Evolutionary conservation across 2,888 invertebrate genomes (phyloP), one percentile per base, ranked within the genome.

Genomic region (Apamea monoglypha): DNA sequence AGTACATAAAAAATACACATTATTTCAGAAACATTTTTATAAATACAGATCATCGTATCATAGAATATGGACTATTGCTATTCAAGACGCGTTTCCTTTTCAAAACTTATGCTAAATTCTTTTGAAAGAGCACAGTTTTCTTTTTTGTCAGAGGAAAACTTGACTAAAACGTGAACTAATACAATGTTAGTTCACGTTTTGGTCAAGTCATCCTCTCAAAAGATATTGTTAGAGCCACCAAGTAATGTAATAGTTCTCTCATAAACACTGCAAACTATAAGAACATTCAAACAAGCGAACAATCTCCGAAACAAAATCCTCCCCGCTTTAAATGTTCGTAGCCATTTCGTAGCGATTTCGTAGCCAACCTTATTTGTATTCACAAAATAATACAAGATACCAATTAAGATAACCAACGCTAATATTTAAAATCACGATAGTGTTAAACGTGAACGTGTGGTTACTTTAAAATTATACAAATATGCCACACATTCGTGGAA

Each of bases 401-500:
- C 29, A 73, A 79, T 50, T 70, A 72, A 85, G 76, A 82, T 82
- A 82, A 44, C 67, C 29, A 36, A 81, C 29, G 66, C 83, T 68
- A 84, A 85, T 75, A 85, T 74, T 81, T 61, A 40, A 79, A 84
- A 78, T 81, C 80, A 71, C 25, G 80, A 80, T 78, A 85, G 76
- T 82, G 71, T 76, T 73, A 21, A 64, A 73, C 32, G 79, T 78
- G 78, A 88, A 81, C 84, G 88, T 83, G 81, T 75, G 81, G 75
- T 81, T 85, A 88, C 89, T 92, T 88, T 89, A 89, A 90, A 92
- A 92, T 92, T 91, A 91, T 90, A 90, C 88, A 88, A 80, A 80
- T 74, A 79, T 81, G 79, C 76, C 87, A 86, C 83, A 85, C 88
- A 88, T 86, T 90, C 83, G 75, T 86, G 83, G 63, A 82, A 81